Evolutionary conservation across 2,888 invertebrate species (phyloP), one percentile per base, ranked within the genome.

Genomic region (Syritta pipiens): DNA sequence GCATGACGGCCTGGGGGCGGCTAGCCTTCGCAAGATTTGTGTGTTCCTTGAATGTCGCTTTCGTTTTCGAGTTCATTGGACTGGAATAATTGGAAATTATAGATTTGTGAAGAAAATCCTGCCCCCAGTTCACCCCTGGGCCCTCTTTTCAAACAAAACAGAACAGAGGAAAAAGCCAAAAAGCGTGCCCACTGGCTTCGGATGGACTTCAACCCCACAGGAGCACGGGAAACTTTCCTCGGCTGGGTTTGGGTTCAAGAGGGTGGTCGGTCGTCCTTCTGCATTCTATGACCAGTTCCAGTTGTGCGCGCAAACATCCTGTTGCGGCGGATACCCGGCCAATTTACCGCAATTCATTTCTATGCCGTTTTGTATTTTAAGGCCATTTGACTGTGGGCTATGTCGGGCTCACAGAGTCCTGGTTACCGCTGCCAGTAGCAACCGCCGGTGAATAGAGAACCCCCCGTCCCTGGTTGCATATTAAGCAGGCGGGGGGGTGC

Each of bases 41-140:
- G 19, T 35, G 20, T 42, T 9, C 26, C 19, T 22, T 40, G 17
- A 46, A 67, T 37, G 46, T 48, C 40, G 40, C 55, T 48, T 44
- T 60, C 72, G 83, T 84, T 84, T 85, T 84, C 84, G 79, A 83
- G 82, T 84, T 75, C 84, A 84, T 49, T 84, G 84, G 83, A 84
- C 82, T 83, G 83, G 81, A 82, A 84, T 85, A 84, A 84, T 84
- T 84, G 85, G 82, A 69, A 81, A 81, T 77, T 60, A 77, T 42
- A 65, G 65, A 65, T 65, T 65, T 65, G 40, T 37, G 28, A n/a
- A n/a, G n/a, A n/a, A n/a, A n/a, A n/a, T n/a, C 24, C 76, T 51
- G 30, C 35, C 62, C 37, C 10, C 6, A 4, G 14, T 12, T 1
- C 30, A 7, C 17, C 9, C 19, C 12, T 3, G 12, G 35, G 30